Percentiles rank a stretch among this genome's conserved stretches.
phyloP scores from a whole-genome alignment of 1,140 invertebrate genomes.

The Apis dorsata region DNA sequence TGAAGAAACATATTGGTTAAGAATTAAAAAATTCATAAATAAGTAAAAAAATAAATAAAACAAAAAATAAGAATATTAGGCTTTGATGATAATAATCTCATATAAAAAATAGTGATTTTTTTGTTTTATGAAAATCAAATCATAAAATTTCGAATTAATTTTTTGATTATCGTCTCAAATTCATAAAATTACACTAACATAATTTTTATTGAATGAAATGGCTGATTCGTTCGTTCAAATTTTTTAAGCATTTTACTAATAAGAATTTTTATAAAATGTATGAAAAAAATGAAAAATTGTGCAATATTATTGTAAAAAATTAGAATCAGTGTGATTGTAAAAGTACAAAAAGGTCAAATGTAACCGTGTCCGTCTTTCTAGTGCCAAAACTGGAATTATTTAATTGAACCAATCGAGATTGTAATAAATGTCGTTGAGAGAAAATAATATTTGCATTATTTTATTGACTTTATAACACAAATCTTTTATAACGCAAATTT shows the following conservation, averaged over 20 bases:
- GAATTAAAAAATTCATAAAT: neutral
- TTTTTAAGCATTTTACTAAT: neutral
- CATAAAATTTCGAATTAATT: neutral
- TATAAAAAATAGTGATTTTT: neutral
- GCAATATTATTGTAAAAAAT: conserved; percentile 8
- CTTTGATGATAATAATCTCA: too few relatives aligned
- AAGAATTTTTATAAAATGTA: neutral
- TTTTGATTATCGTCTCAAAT: neutral
- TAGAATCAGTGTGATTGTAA: conserved; percentile 10
- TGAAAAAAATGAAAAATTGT: neutral
- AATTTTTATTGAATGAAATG: neutral
- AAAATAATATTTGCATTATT: neutral
- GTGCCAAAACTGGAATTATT: conserved; percentile 25
- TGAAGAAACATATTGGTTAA: neutral
- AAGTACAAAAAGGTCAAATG: conserved; percentile 25
- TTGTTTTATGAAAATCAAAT: neutral
- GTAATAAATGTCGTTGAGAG: conserved; percentile 32
- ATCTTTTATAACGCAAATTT: too few relatives aligned
- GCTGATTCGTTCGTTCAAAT: neutral
- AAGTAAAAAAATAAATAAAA: neutral
- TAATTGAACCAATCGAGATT: conserved; percentile 29
- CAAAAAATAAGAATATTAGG: neutral
- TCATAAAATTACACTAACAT: neutral
- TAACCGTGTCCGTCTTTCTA: conserved; percentile 36
- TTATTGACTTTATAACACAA: neutral